Percentiles rank a stretch among this genome's conserved stretches.
Conservation (phyloP, 1,140 invertebrate genomes). For the Achroia grisella region DNA sequence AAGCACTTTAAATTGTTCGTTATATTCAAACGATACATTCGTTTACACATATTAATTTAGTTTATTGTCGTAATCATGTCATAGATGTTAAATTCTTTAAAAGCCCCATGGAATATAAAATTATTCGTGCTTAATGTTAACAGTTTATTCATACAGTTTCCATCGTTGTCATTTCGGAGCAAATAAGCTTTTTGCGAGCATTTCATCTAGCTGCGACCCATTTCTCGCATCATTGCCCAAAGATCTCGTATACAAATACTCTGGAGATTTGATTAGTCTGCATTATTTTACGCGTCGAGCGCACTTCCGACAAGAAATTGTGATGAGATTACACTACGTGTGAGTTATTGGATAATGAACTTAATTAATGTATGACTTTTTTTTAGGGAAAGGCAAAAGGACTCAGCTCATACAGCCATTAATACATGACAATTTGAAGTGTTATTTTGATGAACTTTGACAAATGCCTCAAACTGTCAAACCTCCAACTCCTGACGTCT, state of each 20-base stretch:
- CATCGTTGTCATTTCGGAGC: constrained; percentile 13
- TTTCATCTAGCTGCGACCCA: constrained; percentile 12
- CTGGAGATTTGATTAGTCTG: constrained; percentile 10
- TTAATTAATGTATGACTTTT: background rate
- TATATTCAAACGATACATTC: too few species aligned
- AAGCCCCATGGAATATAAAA: too few species aligned
- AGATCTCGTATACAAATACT: constrained; percentile 15
- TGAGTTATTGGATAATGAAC: background rate
- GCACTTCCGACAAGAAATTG: background rate
- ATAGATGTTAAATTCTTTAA: too few species aligned
- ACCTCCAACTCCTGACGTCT: too few species aligned
- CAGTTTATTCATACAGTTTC: constrained; percentile 3
- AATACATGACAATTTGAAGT: too few species aligned
- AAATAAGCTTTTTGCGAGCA: constrained; percentile 19
- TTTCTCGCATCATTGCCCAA: constrained; percentile 20
- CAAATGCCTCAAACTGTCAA: too few species aligned
- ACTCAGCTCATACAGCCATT: too few species aligned
- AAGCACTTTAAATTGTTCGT: too few species aligned
- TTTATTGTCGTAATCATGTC: too few species aligned
- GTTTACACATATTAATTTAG: too few species aligned
- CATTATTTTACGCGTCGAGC: constrained; percentile 9
- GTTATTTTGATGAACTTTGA: too few species aligned
- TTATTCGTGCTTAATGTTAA: background rate
- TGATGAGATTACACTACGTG: constrained; percentile 2
- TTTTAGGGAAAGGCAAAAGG: too few species aligned